These are phyloP conservation scores for Protodeltote pygarga DNA, from an alignment of 2,888 invertebrate genomes.

Conservation along the genomic window DNA sequence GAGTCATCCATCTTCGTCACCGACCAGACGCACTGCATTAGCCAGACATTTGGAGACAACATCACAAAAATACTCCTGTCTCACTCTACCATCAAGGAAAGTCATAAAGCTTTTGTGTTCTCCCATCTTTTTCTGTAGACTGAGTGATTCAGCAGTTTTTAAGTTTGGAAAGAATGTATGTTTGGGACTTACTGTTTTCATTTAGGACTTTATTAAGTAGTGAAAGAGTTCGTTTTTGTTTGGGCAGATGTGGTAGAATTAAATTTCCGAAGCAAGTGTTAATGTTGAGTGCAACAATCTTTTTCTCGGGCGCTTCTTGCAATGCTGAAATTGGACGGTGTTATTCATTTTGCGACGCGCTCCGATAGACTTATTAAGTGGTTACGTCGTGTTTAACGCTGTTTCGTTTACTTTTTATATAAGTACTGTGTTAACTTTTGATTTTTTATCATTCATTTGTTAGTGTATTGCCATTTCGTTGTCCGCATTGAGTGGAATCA, in stretches of 20 bases:
- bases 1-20: conserved; percentile 82
- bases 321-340: conserved; percentile 67
- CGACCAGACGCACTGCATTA: conserved; percentile 76
- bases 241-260: conserved; percentile 55
- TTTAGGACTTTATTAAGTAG: conserved; percentile 28
- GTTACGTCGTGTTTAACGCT: conserved; percentile 58
- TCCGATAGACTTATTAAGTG: conserved; percentile 66
- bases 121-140: conserved; percentile 66
- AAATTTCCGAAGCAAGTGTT: conserved; percentile 77
- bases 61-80: conserved; percentile 59
- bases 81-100: conserved; percentile 58
- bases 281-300: conserved; percentile 75
- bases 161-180: conserved; percentile 61
- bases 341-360: conserved; percentile 64
- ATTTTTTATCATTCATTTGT: conserved; percentile 34
- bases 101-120: conserved; percentile 53
- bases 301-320: conserved; percentile 67
- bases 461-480: conserved; percentile 16
- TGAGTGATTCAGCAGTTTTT: conserved; percentile 78
- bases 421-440: conserved; percentile 34
- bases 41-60: conserved; percentile 64
- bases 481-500: conserved; percentile 1
- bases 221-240: conserved; percentile 36
- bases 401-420: conserved; percentile 51
- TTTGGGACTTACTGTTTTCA: conserved; percentile 27